phyloP scores from a whole-genome alignment of 2,888 invertebrate genomes.

The Chrysotoxum bicinctum region DNA sequence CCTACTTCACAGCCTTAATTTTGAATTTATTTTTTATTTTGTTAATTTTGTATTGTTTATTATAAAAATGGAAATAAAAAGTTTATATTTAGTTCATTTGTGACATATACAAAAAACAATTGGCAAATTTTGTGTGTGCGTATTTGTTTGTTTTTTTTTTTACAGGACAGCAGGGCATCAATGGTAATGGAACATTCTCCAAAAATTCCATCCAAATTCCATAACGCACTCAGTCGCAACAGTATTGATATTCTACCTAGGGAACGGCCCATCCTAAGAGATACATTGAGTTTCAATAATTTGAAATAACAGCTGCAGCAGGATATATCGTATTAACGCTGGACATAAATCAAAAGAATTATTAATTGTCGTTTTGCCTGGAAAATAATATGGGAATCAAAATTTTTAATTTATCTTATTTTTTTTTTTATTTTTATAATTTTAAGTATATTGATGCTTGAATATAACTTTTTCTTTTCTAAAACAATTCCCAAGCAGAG shows the following conservation, averaged over 20 bases:
- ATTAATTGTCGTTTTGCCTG: slow-evolving; percentile 21
- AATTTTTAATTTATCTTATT: slow-evolving; percentile 7
- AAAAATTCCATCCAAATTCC: slow-evolving; percentile 79
- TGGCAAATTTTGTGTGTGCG: slow-evolving; percentile 19
- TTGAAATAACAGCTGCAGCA: slow-evolving; percentile 64
- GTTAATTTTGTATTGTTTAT: slow-evolving; percentile 44
- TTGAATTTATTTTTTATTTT: slow-evolving; percentile 21
- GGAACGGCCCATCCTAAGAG: slow-evolving; percentile 60
- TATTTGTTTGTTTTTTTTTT: slow-evolving; percentile 34
- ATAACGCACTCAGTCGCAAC: slow-evolving; percentile 78
- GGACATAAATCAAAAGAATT: not conserved
- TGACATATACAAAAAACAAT: not conserved
- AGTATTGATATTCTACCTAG: slow-evolving; percentile 80
- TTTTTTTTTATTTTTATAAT: slow-evolving; percentile 7
- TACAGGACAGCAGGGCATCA: slow-evolving; percentile 40
- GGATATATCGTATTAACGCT: slow-evolving; percentile 36
- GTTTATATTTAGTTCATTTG: slow-evolving; percentile 47
- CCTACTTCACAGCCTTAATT: slow-evolving; percentile 40
- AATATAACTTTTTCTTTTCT: slow-evolving; percentile 26
- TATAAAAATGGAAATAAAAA: slow-evolving; percentile 56
- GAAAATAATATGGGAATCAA: slow-evolving; percentile 15
- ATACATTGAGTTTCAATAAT: slow-evolving; percentile 61
- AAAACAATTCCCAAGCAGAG: not conserved
- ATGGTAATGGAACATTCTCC: slow-evolving; percentile 79
- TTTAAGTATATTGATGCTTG: slow-evolving; percentile 53